Evolutionary conservation across 1,140 invertebrate species (phyloP), one percentile per base, ranked within the genome.

Genomic region (Formica selysi): DNA sequence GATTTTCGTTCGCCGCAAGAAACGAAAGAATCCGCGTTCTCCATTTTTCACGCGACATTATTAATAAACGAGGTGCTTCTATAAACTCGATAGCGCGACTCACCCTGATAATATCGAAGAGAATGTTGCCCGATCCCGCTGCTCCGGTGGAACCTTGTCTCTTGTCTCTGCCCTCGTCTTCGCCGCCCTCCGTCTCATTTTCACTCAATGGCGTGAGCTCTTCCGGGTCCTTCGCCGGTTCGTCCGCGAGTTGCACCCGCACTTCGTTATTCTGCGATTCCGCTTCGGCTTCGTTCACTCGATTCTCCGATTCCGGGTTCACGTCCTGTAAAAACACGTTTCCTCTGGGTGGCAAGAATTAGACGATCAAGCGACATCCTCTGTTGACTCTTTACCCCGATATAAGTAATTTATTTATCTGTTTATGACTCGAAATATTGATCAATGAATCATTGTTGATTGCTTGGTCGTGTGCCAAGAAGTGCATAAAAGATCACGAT

Each of bases 21-120:
- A 16, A 51, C 11, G 5, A 29, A 29, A 67, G 19, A 68, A 5
- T 13, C 10, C 10, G 26, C 38, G 29, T 54, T 80, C 64, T 80
- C 64, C 76, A 80, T 80, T 80, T 68, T 80, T 54, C 64, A 80
- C 76, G 32, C n/a, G 1, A 26, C 36, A 7, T 26, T n/a, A 73
- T 6, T 19, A 44, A 61, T 44, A 57, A 41, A n/a, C 26, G 7
- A 74, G 19, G 0, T 36, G 5, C 7, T 5, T 36, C 10, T 68
- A 11, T 26, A 62, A 41, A 59, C 19, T 70, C 16, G 16, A 83
- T 8, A 61, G 2, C 19, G 54, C 54, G 29, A 96, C 97, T 97
- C 95, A 98, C 97, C 96, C 97, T 96, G 93, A 98, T 97, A 90
- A 98, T 97, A 94, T 98, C 98, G 95, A 98, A 98, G 79, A 98